Conservation (phyloP, 37 sponge, comb jelly and placozoan species). For the Geodia barretti region DNA sequence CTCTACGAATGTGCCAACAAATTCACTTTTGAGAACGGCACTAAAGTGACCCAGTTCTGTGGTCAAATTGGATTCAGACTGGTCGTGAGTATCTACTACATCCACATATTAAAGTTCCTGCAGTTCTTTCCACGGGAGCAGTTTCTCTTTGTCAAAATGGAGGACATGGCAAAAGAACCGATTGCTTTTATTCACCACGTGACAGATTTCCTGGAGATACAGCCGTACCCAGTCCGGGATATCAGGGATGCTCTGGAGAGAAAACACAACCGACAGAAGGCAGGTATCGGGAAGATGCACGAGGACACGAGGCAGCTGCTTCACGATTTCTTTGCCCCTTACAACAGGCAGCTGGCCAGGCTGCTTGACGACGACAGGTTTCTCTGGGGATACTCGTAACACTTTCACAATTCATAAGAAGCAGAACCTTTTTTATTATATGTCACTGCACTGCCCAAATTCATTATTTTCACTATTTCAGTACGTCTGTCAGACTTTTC, state of each 20-base stretch:
- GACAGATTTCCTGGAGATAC: constrained; percentile 31
- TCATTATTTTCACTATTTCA: neutral
- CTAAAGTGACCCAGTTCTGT: neutral
- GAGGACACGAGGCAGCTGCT: constrained; percentile 2
- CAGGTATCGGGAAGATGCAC: neutral
- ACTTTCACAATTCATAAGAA: too few species aligned
- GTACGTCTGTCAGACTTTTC: neutral
- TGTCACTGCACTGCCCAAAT: too few species aligned
- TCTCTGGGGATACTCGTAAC: constrained; percentile 26
- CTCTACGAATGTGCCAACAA: constrained; percentile 26
- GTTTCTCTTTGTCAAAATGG: constrained; percentile 49
- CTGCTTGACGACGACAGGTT: constrained; percentile 35
- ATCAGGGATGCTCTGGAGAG: neutral
- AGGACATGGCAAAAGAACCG: constrained; percentile 18
- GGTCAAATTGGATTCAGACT: neutral
- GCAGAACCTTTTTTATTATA: too few species aligned
- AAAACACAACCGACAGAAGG: neutral
- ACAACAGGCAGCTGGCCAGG: constrained; percentile 34
- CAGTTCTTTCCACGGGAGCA: constrained; percentile 37
- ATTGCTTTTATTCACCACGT: neutral
- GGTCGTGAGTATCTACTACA: constrained; percentile 14
- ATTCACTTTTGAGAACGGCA: neutral
- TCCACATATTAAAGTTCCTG: constrained; percentile 44
- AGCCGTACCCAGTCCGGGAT: neutral
- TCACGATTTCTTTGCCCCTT: constrained; percentile 31